Base-by-base conservation (phyloP, 1,140 invertebrate species). In the Macrocentrus cingulum region DNA sequence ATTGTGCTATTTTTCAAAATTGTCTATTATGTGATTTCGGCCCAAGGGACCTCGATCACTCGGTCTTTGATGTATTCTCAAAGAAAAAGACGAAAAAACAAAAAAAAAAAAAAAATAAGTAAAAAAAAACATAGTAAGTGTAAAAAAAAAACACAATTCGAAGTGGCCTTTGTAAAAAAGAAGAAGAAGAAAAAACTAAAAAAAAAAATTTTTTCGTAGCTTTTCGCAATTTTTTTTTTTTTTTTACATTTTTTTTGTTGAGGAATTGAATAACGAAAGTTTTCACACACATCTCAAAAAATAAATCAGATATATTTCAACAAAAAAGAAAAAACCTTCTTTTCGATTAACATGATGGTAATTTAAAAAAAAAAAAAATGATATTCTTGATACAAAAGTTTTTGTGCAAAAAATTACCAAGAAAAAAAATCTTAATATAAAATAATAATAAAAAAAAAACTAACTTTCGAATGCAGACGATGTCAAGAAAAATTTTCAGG, bases 1-100 rank as follows among this genome's bases (percentile, higher is more conserved):
- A 71, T 69, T 68, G 67, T 75, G 72, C 70, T 78, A 77, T 78
- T 79, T 78, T 78, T 78, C 77, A 78, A 79, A 79, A 79, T 77
- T 79, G 37, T 16, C 55, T 42, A 60, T 59, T n/a, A n/a, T n/a
- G n/a, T n/a, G n/a, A n/a, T n/a, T n/a, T n/a, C 64, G 63, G 67
- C 62, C 67, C 23, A 50, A 32, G 55, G 13, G 37, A 57, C 64
- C 64, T 68, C 64, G 64, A 70, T 69, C 62, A 51, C 63, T 70
- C 69, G 72, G 71, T 39, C 36, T 39, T 39, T 34, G 29, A 34
- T 68, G 39, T 39, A 52, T 64, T 62, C 46, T 54, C 8, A 56
- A 54, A 44, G 37, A 65, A 53, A 48, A 48, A 37, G 48, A 63
- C 58, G 56, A 46, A 61, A 57, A n/a, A n/a, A n/a, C n/a, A n/a